Conservation (phyloP, 2,113 vertebrate genomes). For the Siphamia tubifer region DNA sequence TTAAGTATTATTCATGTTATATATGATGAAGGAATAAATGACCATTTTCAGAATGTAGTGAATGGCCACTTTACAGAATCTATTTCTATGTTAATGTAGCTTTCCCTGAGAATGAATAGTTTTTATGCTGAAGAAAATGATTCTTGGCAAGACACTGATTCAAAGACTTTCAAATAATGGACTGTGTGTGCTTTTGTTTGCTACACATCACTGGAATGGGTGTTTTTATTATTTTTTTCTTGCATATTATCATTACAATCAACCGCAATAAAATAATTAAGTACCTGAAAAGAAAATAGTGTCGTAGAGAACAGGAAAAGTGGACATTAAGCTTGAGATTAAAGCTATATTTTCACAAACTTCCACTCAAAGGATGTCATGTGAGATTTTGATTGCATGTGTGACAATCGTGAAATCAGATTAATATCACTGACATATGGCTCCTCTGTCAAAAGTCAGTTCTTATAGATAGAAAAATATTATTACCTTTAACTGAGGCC, state of each 20-base stretch:
- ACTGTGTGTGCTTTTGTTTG: not conserved
- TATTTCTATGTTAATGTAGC: not conserved
- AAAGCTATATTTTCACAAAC: not conserved
- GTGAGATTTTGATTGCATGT: not conserved
- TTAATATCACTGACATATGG: too few relatives aligned
- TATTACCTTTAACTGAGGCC: slow-evolving; percentile 88
- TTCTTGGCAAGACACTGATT: not conserved
- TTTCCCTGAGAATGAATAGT: not conserved
- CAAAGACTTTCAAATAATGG: not conserved
- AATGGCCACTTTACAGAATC: not conserved
- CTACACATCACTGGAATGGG: not conserved
- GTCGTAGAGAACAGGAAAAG: too few relatives aligned
- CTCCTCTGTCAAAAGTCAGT: too few relatives aligned
- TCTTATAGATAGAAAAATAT: not conserved
- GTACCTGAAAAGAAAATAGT: too few relatives aligned
- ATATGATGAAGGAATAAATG: too few relatives aligned
- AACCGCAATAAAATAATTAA: too few relatives aligned
- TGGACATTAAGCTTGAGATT: too few relatives aligned
- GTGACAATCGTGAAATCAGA: too few relatives aligned
- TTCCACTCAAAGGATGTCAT: slow-evolving; percentile 4
- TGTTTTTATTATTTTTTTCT: not conserved
- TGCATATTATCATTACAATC: not conserved
- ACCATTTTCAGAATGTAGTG: too few relatives aligned
- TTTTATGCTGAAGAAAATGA: not conserved
- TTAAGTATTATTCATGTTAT: not conserved